These are phyloP conservation scores for Eulimnadia texana DNA, from an alignment of 1,140 invertebrate species.

Conservation along the genomic window DNA sequence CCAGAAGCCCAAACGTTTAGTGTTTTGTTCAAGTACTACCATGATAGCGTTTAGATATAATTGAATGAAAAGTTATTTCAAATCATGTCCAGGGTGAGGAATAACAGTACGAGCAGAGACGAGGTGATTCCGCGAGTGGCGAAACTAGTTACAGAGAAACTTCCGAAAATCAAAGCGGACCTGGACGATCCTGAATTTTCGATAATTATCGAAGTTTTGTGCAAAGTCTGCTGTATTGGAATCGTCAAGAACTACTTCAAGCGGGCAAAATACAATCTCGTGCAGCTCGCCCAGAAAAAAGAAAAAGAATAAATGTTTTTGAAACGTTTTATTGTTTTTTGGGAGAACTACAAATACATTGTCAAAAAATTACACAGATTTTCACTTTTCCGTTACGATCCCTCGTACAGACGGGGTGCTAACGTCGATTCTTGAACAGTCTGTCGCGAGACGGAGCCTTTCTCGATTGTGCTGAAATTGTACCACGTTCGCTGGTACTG, in stretches of 20 bases:
- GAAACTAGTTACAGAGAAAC: conserved; percentile 45
- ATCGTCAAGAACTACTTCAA: conserved; percentile 48
- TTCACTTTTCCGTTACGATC: not conserved
- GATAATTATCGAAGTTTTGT: conserved; percentile 61
- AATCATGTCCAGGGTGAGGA: conserved; percentile 41
- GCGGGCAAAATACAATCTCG: conserved; percentile 53
- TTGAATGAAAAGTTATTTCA: not conserved
- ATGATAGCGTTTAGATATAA: not conserved
- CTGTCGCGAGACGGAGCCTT: not conserved
- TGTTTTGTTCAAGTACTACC: conserved; percentile 53
- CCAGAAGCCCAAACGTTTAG: conserved; percentile 53
- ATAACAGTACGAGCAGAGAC: conserved; percentile 50
- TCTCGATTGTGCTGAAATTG: not conserved
- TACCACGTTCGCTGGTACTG: not conserved
- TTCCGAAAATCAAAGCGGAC: conserved; percentile 54
- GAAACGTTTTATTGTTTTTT: no score
- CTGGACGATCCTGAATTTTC: conserved; percentile 58
- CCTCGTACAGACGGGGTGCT: conserved; percentile 11
- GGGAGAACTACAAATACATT: no score
- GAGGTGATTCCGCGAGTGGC: conserved; percentile 54
- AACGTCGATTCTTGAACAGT: not conserved
- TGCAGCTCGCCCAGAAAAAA: conserved; percentile 28
- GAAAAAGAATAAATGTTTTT: conserved; percentile 11
- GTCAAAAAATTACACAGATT: no score
- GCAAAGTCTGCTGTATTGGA: conserved; percentile 44